phyloP scores from a whole-genome alignment of 2,113 vertebrate species.

The Scomber scombrus region DNA sequence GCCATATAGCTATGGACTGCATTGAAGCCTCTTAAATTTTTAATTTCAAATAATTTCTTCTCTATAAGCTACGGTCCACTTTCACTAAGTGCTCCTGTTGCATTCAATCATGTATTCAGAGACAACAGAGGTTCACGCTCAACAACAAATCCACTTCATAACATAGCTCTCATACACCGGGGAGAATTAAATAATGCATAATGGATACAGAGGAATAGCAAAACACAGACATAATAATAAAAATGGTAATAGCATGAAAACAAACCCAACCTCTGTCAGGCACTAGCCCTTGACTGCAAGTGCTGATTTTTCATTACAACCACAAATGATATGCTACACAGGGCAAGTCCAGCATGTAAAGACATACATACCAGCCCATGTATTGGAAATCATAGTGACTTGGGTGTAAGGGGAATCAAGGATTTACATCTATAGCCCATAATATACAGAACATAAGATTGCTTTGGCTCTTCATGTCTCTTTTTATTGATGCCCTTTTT shows the following conservation, averaged over 20 bases:
- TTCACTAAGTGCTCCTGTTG: slow-evolving; percentile 17
- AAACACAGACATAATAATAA: slow-evolving; percentile 42
- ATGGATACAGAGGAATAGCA: slow-evolving; percentile 21
- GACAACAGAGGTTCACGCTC: slow-evolving; percentile 25
- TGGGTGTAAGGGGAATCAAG: background rate
- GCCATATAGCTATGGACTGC: background rate
- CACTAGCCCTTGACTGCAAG: slow-evolving; percentile 27
- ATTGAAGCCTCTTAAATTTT: slow-evolving; percentile 26
- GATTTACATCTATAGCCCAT: background rate
- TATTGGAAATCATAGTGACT: slow-evolving; percentile 10
- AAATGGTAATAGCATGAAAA: slow-evolving; percentile 50
- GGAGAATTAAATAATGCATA: slow-evolving; percentile 56
- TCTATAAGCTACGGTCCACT: background rate
- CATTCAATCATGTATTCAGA: slow-evolving; percentile 43
- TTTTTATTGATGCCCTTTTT: background rate
- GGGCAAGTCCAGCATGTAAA: slow-evolving; percentile 5
- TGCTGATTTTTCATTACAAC: slow-evolving; percentile 50
- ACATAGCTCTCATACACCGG: background rate
- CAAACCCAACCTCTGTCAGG: slow-evolving; percentile 8
- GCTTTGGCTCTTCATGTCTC: background rate
- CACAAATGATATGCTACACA: slow-evolving; percentile 11
- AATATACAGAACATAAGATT: background rate
- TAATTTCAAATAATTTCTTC: slow-evolving; percentile 30
- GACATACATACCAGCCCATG: slow-evolving; percentile 19
- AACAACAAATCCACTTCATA: slow-evolving; percentile 46